Base-by-base conservation (phyloP, 1,140 invertebrate species). In the Drosophila triauraria region DNA sequence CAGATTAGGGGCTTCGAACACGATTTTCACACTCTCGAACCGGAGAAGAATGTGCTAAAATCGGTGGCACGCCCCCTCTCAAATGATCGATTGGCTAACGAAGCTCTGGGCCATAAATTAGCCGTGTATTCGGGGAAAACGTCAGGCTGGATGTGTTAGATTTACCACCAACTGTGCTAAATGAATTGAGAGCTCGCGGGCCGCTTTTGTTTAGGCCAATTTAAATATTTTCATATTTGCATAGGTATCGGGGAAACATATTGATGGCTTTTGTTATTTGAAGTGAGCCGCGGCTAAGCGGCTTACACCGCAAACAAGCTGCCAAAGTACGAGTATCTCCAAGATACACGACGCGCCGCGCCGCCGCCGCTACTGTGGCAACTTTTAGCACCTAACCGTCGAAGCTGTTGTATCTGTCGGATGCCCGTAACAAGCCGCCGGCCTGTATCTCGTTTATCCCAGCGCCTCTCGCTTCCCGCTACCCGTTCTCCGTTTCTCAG, bases 101-200 rank as follows among this genome's bases (percentile, higher is more conserved):
- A 38, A 30, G 50, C 65, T 80, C 56, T 50, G 48, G 59, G 58
- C 80, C 57, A 75, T 77, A 75, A 71, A 80, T 59, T 60, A 75
- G 42, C 42, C 30, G 23, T 44, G 44, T 32, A 60, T 20, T 51
- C 15, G 43, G 61, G n/a, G 38, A 42, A 32, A 51, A 72, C 20
- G 30, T 35, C 17, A 35, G 15, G 56, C 27, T 57, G 42, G 42
- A 78, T 54, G 56, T 88, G 85, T 85, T 85, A 90, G 78, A 85
- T 82, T 77, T 82, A 59, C 85, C 85, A 90, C 85, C 85, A 82
- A 85, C 81, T 82, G 85, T 81, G 85, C 78, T 83, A 88, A 90
- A 82, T 78, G 83, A 88, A 88, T 88, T 84, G 80, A 79, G 78
- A 82, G 59, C 67, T 54, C 43, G 35, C 17, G 20, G 57, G 43